Evolutionary conservation across 2,113 vertebrate genomes (phyloP).

Genomic region (Stictonetta naevosa): DNA sequence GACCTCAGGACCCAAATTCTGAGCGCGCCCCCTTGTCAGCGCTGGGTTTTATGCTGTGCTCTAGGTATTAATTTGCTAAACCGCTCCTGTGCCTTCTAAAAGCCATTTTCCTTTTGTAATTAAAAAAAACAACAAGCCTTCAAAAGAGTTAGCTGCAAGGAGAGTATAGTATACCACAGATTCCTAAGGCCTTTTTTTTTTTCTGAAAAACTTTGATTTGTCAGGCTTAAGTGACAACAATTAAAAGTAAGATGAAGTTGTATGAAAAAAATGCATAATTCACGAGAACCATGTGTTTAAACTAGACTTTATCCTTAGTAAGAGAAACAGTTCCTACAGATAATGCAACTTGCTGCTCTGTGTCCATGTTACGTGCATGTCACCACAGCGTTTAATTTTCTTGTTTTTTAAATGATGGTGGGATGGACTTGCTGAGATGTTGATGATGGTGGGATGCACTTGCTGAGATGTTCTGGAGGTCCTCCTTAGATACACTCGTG

Average conservation of each 20-base stretch:
- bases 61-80: slow-evolving; percentile 59
- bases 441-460: not conserved
- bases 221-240: not conserved
- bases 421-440: not conserved
- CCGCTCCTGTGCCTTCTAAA: slow-evolving; percentile 25
- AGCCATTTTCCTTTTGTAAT: slow-evolving; percentile 28
- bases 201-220: slow-evolving; percentile 14
- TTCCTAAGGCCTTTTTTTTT: not conserved
- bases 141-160: not conserved
- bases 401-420: not conserved
- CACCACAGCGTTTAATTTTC: not conserved
- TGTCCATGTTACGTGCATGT: not conserved
- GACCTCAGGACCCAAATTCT: slow-evolving; percentile 54
- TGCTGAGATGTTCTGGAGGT: not conserved
- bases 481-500: not conserved
- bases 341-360: not conserved
- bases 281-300: not conserved
- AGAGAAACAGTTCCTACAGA: not conserved
- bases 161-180: not conserved
- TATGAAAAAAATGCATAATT: not conserved
- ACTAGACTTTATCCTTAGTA: not conserved
- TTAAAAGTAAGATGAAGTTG: not conserved
- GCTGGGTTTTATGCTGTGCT: not conserved
- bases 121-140: slow-evolving; percentile 1
- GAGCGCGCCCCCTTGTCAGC: not conserved